Base-by-base conservation (phyloP, 2,113 vertebrate species). In the Channa argus region DNA sequence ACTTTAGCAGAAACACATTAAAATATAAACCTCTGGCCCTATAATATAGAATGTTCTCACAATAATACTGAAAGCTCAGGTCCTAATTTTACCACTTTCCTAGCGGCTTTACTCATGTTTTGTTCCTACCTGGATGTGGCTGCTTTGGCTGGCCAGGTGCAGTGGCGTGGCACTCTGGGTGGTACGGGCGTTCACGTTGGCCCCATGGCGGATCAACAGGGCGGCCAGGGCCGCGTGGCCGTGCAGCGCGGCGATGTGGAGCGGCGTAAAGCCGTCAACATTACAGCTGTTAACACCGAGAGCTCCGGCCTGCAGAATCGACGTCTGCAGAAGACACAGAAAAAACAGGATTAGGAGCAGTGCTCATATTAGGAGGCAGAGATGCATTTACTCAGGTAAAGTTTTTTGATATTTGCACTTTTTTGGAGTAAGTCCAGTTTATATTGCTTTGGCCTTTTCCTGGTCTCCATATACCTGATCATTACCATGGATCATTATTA, bases 71-170 rank as follows among this genome's bases (percentile, higher is more conserved):
- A 41, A 7, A 4, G 39, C 4, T 5, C 6, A 41, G 4, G 6
- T 2, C 14, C n/a, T 5, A 5, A 5, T n/a, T n/a, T 15, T 12
- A 7, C 37, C 14, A 36, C 11, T 46, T 46, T 39, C 55, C 6
- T 5, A 5, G 39, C 6, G 6, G 49, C 2, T 15, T 9, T 41
- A 14, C 7, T 0, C 71, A 15, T 76, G 36, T 3, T 34, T 11
- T 33, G 15, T 2, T 0, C 81, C 33, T 74, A 97, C 97, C 96
- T 96, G 94, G 2, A 94, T 46, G 80, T 98, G 97, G 38, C 95
- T 96, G 84, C 94, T 94, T 89, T 96, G 97, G 91, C 95, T 95
- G 88, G 97, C 97, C 50, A 98, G 92, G 86, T 99, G 97, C 1
- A 99, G 96, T 0, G 98, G 95, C 0, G 95, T 94, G 0, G 95